Evolutionary conservation across 1,140 invertebrate species (phyloP), one percentile per base, ranked within the genome.

Genomic region (Himalopsyche phryganea): DNA sequence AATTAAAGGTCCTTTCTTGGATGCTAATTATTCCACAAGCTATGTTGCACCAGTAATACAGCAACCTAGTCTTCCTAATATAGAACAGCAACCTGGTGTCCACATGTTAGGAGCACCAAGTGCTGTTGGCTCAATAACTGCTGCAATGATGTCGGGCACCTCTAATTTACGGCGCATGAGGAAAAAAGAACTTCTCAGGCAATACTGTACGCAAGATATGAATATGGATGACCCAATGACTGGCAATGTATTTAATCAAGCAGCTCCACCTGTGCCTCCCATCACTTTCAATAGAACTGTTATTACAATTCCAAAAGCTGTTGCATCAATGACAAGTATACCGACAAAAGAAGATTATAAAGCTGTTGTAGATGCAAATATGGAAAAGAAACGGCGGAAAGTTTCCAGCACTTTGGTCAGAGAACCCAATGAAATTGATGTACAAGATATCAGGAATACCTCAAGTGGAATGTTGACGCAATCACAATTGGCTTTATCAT

Each of bases 191-290:
- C 68, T 94, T 9, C 71, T 94, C 10, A 80, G 89, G 10, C 84
- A 91, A 66, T 94, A 94, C 68, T 91, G 89, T 72, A 89, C 87
- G 1, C 88, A 94, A 69, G 88, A 92, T 66, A 90, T 88, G 81
- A 90, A 91, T 58, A 89, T 88, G 81, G 88, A 88, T 62, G 87
- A 89, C 61, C 81, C 85, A 1, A 71, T 76, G 6, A 67, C 76
- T 58, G 68, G 75, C 6, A 66, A 71, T n/a, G 72, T 74, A 10
- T 66, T 75, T n/a, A 73, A 75, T n/a, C 72, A 66, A 23, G 67
- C 78, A 0, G 65, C 78, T 1, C 73, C 79, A 1, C 83, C 85
- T 2, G 76, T 81, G 19, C 73, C 69, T 28, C 80, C 83, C n/a
- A 83, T 85, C 28, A 83, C 84, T 0, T 67, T 87, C 10, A 83